These are phyloP conservation scores for Scatophagus argus DNA, from an alignment of 2,113 vertebrate species.

Conservation along the genomic window DNA sequence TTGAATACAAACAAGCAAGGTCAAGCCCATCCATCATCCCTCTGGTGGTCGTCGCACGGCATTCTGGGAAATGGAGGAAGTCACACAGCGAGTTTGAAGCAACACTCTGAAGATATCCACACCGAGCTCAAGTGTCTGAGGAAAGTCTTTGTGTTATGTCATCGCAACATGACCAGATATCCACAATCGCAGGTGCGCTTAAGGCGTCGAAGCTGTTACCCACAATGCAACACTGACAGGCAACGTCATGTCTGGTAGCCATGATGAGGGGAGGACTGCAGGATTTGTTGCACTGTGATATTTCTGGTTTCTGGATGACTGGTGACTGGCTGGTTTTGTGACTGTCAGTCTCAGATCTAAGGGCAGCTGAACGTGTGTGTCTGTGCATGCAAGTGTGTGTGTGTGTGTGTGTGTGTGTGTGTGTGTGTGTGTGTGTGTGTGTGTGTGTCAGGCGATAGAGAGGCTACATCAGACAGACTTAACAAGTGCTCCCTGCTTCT, in stretches of 20 bases:
- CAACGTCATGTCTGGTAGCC: neutral
- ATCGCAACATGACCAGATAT: neutral
- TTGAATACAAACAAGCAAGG: neutral
- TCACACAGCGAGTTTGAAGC: neutral
- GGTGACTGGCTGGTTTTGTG: slow-evolving; percentile 44
- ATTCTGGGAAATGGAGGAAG: slow-evolving; percentile 56
- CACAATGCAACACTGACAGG: slow-evolving; percentile 55
- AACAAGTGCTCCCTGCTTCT: slow-evolving; percentile 74
- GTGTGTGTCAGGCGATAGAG: slow-evolving; percentile 46
- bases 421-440: slow-evolving; percentile 31
- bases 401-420: slow-evolving; percentile 33
- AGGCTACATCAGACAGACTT: slow-evolving; percentile 82
- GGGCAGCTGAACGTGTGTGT: slow-evolving; percentile 15
- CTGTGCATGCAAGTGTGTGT: slow-evolving; percentile 16
- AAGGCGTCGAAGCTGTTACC: slow-evolving; percentile 7
- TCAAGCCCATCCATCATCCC: neutral
- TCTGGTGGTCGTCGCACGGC: neutral
- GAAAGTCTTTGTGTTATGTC: neutral
- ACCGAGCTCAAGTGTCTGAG: neutral
- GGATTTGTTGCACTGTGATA: slow-evolving; percentile 41
- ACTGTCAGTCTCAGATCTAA: slow-evolving; percentile 49
- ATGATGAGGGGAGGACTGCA: neutral
- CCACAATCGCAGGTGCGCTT: slow-evolving; percentile 12
- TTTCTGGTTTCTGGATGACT: too few relatives aligned
- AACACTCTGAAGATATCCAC: neutral